These are phyloP conservation scores for Lasioglossum oenotherae DNA, from an alignment of 2,888 invertebrate species.

Conservation along the genomic window DNA sequence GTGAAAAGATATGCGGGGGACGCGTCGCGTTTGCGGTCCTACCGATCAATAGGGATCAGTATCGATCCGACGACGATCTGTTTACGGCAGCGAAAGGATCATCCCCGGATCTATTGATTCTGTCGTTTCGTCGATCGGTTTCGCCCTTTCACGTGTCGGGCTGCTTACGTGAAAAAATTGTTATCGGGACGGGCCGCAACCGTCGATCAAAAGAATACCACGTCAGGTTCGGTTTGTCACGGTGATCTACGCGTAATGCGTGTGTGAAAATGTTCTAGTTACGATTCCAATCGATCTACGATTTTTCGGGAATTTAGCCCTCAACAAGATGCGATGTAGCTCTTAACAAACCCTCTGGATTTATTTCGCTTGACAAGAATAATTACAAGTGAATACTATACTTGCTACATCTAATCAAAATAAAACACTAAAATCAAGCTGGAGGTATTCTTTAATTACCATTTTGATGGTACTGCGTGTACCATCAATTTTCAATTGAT, in stretches of 20 bases:
- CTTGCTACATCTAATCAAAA: too few relatives aligned
- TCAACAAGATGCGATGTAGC: not conserved
- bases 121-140: slow-evolving; percentile 39
- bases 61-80: slow-evolving; percentile 73
- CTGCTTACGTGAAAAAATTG: slow-evolving; percentile 46
- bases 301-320: not conserved
- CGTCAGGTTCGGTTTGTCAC: slow-evolving; percentile 34
- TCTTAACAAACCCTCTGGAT: too few relatives aligned
- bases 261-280: not conserved
- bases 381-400: too few relatives aligned
- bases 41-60: slow-evolving; percentile 79
- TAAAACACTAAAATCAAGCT: too few relatives aligned
- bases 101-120: slow-evolving; percentile 57
- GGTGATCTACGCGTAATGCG: not conserved
- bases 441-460: too few relatives aligned
- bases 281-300: not conserved
- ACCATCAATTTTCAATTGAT: too few relatives aligned
- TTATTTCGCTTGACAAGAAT: too few relatives aligned
- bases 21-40: slow-evolving; percentile 61
- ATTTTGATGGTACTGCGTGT: too few relatives aligned
- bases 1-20: slow-evolving; percentile 69
- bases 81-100: slow-evolving; percentile 53
- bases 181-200: slow-evolving; percentile 20
- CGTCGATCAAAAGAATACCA: slow-evolving; percentile 28
- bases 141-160: slow-evolving; percentile 20